These are phyloP conservation scores for Danionella cerebrum DNA, from an alignment of 2,113 vertebrate species.

Conservation along the genomic window DNA sequence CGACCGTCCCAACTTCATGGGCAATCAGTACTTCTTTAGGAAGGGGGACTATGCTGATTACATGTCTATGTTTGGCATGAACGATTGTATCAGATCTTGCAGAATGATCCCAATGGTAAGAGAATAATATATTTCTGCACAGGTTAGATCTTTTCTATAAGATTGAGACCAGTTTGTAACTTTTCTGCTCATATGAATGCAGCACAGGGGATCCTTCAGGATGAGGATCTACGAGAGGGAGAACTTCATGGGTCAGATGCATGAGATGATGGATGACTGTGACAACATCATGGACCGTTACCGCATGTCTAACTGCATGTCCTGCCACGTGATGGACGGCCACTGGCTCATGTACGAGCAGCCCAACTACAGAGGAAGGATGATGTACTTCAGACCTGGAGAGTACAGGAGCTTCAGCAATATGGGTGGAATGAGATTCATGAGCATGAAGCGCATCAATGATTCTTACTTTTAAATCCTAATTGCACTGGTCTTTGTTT, in stretches of 20 bases:
- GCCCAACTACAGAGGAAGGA: slow-evolving; percentile 42
- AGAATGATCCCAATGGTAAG: slow-evolving; percentile 43
- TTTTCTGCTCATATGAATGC: background rate
- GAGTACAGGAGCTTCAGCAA: slow-evolving; percentile 44
- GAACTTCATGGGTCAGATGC: background rate
- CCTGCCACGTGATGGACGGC: slow-evolving; percentile 52
- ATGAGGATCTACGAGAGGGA: slow-evolving; percentile 9
- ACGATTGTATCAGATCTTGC: slow-evolving; percentile 46
- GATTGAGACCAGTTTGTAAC: background rate
- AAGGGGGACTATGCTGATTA: slow-evolving; percentile 41
- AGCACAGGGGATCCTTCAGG: background rate
- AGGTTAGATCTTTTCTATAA: background rate
- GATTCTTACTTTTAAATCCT: background rate
- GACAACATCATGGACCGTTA: slow-evolving; percentile 1
- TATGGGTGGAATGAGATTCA: background rate
- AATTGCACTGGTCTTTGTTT: background rate
- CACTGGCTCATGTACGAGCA: slow-evolving; percentile 52
- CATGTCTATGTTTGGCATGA: slow-evolving; percentile 40
- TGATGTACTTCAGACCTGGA: slow-evolving; percentile 43
- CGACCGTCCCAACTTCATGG: slow-evolving; percentile 27
- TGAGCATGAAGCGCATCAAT: slow-evolving; percentile 1
- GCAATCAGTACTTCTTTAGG: slow-evolving; percentile 40
- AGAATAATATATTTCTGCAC: background rate
- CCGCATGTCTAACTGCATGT: slow-evolving; percentile 36
- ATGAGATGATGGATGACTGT: background rate